Evolutionary conservation across 2,113 vertebrate species (phyloP).

Genomic region (Eudyptes chrysolophus): DNA sequence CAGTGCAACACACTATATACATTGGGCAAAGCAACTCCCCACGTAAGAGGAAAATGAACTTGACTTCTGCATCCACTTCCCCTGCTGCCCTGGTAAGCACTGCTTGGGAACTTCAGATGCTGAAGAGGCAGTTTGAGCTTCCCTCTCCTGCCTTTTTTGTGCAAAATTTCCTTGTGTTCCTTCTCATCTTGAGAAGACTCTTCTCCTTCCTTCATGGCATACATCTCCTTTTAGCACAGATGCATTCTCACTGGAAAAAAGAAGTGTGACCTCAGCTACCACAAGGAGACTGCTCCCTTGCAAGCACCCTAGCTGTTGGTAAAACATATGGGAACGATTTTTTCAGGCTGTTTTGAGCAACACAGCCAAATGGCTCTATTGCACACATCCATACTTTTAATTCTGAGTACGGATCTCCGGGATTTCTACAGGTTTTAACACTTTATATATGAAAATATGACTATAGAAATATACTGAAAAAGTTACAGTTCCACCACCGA

Average conservation of each 20-base stretch:
- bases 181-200: background rate
- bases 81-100: background rate
- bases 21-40: rapidly evolving
- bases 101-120: background rate
- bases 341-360: background rate
- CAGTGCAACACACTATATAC: rapidly evolving
- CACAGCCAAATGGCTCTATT: background rate
- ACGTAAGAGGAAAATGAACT: rapidly evolving
- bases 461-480: background rate
- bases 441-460: background rate
- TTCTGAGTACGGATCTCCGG: background rate
- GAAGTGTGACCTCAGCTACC: background rate
- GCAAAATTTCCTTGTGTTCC: background rate
- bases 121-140: background rate
- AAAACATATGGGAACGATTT: background rate
- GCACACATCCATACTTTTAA: background rate
- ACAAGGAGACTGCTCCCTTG: background rate
- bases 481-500: background rate
- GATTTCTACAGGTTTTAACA: background rate
- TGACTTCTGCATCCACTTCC: background rate
- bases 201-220: background rate
- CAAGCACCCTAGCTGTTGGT: background rate
- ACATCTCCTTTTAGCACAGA: background rate
- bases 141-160: background rate
- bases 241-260: background rate